phyloP scores from a whole-genome alignment of 2,113 vertebrate species.

The Orthonyx spaldingii region DNA sequence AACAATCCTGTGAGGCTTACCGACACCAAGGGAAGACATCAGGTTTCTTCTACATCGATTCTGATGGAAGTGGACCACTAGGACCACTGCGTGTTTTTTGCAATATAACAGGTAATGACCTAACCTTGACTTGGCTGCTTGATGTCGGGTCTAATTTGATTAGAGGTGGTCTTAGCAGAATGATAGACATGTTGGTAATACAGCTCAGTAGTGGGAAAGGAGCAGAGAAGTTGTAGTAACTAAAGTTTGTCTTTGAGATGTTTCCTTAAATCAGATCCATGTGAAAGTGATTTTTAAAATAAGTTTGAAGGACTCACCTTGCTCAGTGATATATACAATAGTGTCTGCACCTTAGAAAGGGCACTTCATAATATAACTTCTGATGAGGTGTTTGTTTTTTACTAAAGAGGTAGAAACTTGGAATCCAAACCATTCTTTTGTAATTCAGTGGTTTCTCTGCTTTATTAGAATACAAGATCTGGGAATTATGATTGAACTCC shows the following conservation, averaged over 20 bases:
- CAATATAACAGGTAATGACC: slow-evolving; percentile 89
- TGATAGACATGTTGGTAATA: background rate
- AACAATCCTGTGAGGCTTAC: slow-evolving; percentile 91
- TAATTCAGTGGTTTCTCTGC: background rate
- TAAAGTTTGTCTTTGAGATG: background rate
- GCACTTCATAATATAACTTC: background rate
- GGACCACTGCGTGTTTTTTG: slow-evolving; percentile 87
- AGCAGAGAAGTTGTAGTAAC: background rate
- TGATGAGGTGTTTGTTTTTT: background rate
- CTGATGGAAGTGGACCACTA: slow-evolving; percentile 91
- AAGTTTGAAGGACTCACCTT: background rate
- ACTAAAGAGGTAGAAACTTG: background rate
- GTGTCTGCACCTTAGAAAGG: background rate
- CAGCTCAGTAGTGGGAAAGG: background rate
- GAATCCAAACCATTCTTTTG: background rate
- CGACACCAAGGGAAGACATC: slow-evolving; percentile 86
- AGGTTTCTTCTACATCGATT: slow-evolving; percentile 90
- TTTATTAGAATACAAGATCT: background rate
- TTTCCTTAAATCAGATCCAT: background rate
- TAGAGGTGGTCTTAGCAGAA: background rate
- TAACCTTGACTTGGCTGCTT: background rate
- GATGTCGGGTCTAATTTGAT: background rate
- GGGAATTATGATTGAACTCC: background rate
- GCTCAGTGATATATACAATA: background rate
- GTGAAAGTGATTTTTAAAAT: background rate